A percentile compares a stretch with the other conserved stretches of the same genome.
phyloP scores from a whole-genome alignment of 2,113 vertebrate species.

The Cyprinodon brontotheroides region DNA sequence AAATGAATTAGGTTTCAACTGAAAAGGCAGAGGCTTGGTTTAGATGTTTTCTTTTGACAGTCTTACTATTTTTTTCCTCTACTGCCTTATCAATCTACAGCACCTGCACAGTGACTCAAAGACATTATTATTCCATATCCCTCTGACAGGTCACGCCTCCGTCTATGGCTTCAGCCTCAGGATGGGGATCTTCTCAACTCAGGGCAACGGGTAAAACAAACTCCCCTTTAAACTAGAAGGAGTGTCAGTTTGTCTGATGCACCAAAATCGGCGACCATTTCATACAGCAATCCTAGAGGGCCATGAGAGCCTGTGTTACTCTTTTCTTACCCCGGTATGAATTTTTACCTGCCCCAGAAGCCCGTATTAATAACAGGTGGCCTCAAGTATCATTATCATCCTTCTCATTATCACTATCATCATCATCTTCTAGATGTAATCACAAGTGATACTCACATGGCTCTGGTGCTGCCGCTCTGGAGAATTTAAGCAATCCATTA shows the following conservation, averaged over 20 bases:
- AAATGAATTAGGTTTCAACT: conserved; percentile 36
- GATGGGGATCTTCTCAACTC: neutral
- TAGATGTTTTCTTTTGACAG: conserved; percentile 51
- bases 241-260: neutral
- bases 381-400: no score
- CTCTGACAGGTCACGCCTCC: conserved; percentile 39
- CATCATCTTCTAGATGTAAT: no score
- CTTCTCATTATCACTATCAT: no score
- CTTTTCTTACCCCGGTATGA: neutral
- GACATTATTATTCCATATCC: conserved; percentile 33
- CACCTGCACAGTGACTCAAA: conserved; percentile 17
- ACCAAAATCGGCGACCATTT: neutral
- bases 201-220: neutral
- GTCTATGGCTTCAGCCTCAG: conserved; percentile 16
- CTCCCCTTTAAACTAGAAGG: neutral
- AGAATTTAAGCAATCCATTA: no score
- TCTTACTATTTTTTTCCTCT: conserved; percentile 35
- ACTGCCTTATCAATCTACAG: conserved; percentile 27
- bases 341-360: no score
- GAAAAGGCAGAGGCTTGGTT: conserved; percentile 46
- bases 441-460: no score
- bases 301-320: neutral
- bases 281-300: neutral
- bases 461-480: no score
- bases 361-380: no score